These are phyloP conservation scores for Archaeoteleia sp. DNA, from an alignment of 2,888 invertebrate species.

Conservation along the genomic window DNA sequence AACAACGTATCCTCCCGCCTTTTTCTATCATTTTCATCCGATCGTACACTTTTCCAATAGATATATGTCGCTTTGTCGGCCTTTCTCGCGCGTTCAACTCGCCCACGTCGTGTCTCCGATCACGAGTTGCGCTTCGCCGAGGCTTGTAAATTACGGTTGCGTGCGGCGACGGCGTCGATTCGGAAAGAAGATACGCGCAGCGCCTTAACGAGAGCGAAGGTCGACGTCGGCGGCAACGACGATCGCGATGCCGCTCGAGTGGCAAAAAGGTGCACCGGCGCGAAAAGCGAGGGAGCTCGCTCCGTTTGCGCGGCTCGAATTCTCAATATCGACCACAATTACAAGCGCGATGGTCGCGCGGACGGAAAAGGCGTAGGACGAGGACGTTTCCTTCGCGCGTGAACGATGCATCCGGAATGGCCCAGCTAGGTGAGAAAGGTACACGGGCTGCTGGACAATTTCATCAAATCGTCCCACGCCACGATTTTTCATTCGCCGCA, in stretches of 20 bases:
- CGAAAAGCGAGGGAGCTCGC: conserved; percentile 10
- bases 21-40: too few relatives aligned
- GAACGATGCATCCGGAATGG: conserved; percentile 10
- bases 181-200: too few relatives aligned
- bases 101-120: conserved; percentile 36
- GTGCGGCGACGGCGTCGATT: conserved; percentile 23
- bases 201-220: too few relatives aligned
- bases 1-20: too few relatives aligned
- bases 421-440: too few relatives aligned
- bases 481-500: conserved; percentile 25
- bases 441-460: too few relatives aligned
- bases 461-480: conserved; percentile 31
- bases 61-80: conserved; percentile 43
- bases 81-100: conserved; percentile 32
- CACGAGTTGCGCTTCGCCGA: conserved; percentile 22
- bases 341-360: conserved; percentile 5
- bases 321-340: conserved; percentile 27
- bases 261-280: neutral
- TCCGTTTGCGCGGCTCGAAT: too few relatives aligned
- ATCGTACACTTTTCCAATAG: too few relatives aligned
- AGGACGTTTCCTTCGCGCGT: conserved; percentile 8
- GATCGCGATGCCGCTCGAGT: neutral
- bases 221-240: too few relatives aligned
- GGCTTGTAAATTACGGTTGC: conserved; percentile 27
- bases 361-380: conserved; percentile 14